Percentiles rank a stretch among this genome's conserved stretches.
phyloP scores from a whole-genome alignment of 1,140 invertebrate genomes.

The Drosophila nannoptera region DNA sequence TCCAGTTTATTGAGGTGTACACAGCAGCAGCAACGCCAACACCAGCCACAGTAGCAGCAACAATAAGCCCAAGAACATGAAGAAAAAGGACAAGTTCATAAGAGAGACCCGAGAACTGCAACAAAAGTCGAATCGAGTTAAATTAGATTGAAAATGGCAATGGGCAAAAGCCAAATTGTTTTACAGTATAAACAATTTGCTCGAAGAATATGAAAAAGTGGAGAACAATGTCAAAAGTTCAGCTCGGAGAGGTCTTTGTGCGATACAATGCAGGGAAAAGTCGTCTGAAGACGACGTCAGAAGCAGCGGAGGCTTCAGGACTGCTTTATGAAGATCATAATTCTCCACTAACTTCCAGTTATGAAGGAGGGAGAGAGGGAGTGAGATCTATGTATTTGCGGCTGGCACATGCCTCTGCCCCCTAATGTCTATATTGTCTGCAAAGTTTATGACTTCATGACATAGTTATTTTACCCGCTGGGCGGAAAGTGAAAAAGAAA shows the following conservation, averaged over 20 bases:
- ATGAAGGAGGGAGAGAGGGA: no score
- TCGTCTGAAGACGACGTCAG: background rate
- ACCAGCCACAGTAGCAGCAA: no score
- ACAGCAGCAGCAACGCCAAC: conserved; percentile 9
- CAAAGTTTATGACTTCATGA: conserved; percentile 36
- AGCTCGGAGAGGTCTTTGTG: background rate
- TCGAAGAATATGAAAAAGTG: conserved; percentile 21
- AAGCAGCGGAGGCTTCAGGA: no score
- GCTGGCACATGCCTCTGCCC: background rate
- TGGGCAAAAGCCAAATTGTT: conserved; percentile 51
- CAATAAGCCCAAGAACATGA: conserved; percentile 16
- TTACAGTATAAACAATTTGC: conserved; percentile 48
- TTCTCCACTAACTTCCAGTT: background rate
- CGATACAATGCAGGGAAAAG: background rate
- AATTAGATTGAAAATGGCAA: conserved; percentile 73
- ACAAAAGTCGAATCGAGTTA: conserved; percentile 61
- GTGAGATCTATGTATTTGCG: no score
- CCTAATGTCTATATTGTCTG: conserved; percentile 25
- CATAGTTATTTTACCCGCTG: conserved; percentile 30
- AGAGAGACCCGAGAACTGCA: background rate
- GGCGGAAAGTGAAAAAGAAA: conserved; percentile 33
- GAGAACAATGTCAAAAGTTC: background rate
- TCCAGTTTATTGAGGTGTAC: conserved; percentile 35
- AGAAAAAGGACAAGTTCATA: no score
- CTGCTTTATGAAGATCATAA: background rate